Evolutionary conservation across 2,888 invertebrate species (phyloP).

Genomic region (Perdita meconis): DNA sequence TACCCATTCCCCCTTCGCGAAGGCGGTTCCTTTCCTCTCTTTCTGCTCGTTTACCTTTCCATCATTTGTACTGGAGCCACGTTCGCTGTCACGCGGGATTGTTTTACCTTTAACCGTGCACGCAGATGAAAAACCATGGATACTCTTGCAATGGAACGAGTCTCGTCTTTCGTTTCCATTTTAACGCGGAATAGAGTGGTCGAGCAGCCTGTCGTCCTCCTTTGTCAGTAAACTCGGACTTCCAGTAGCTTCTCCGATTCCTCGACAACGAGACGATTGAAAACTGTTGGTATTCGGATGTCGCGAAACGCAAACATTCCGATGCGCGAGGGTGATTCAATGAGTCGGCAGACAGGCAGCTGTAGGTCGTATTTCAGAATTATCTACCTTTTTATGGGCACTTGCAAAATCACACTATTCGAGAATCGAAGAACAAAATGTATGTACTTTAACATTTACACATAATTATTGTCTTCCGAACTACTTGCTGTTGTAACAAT

Average conservation of each 20-base stretch:
- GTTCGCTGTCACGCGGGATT: slow-evolving; percentile 79
- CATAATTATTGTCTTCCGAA: too few species aligned
- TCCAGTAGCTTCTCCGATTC: slow-evolving; percentile 59
- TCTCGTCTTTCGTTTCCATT: slow-evolving; percentile 73
- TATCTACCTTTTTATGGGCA: too few species aligned
- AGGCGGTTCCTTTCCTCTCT: slow-evolving; percentile 19
- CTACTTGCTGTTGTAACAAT: too few species aligned
- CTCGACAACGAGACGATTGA: not conserved
- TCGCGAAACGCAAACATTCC: too few species aligned
- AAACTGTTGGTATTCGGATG: too few species aligned
- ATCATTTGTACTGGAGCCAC: slow-evolving; percentile 36
- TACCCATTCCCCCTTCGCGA: slow-evolving; percentile 46
- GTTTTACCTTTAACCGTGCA: slow-evolving; percentile 81
- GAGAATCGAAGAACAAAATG: too few species aligned
- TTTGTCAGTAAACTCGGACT: slow-evolving; percentile 12
- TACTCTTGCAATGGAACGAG: slow-evolving; percentile 66
- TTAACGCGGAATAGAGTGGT: slow-evolving; percentile 72
- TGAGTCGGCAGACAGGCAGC: too few species aligned
- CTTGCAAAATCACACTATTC: too few species aligned
- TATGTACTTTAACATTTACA: too few species aligned
- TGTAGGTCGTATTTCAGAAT: too few species aligned
- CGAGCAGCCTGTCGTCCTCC: slow-evolving; percentile 54
- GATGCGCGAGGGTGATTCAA: too few species aligned
- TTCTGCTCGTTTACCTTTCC: slow-evolving; percentile 58
- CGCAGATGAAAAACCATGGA: slow-evolving; percentile 69